Base-by-base conservation (phyloP, 2,888 invertebrate genomes). In the Lomographa bimaculata region DNA sequence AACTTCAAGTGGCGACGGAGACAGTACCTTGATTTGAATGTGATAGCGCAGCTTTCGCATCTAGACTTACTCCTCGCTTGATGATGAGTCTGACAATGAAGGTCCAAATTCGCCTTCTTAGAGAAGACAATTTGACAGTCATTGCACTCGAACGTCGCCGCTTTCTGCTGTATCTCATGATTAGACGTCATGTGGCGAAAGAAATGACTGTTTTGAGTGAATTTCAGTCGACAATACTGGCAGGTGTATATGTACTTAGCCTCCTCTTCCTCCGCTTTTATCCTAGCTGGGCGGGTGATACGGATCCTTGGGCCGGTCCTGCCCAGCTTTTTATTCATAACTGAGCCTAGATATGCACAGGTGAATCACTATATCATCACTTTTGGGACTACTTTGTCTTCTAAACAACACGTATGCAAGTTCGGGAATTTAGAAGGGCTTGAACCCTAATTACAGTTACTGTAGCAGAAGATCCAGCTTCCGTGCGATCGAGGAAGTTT, bases 121-220 rank as follows among this genome's bases (percentile, higher is more conserved):
- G 61, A 69, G 30, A 89, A 89, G 1, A 85, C 73, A 0, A 84
- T 69, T 24, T 82, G 79, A 43, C 89, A 89, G 0, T 86, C 81
- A 36, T 87, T 76, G 37, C 89, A 89, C 28, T 85, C 71, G 36
- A 65, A 87, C 0, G 77, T 82, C 0, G 81, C 85, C 16, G 78
- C 56, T 19, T 72, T 67, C 41, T 86, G 85, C 52, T 86, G 82
- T 0, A 63, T 11, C 41, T 82, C 76, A 54, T 89, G 87, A 36
- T 86, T 87, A 0, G 86, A 70, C 40, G 77, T 78, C 86, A 89
- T 86, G 57, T 89, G 87, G 49, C 85, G 83, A 34, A 86, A 87
- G 50, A 76, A 87, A 3, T 84, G 82, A 33, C 79, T 85, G 60
- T 87, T 89, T 19, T 85, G 84, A 0, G 86, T 74, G 42, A 89